A percentile compares a stretch with the other conserved stretches of the same genome.
Conservation (phyloP, 2,113 vertebrate species). For the Boulengeromyrus knoepffleri region DNA sequence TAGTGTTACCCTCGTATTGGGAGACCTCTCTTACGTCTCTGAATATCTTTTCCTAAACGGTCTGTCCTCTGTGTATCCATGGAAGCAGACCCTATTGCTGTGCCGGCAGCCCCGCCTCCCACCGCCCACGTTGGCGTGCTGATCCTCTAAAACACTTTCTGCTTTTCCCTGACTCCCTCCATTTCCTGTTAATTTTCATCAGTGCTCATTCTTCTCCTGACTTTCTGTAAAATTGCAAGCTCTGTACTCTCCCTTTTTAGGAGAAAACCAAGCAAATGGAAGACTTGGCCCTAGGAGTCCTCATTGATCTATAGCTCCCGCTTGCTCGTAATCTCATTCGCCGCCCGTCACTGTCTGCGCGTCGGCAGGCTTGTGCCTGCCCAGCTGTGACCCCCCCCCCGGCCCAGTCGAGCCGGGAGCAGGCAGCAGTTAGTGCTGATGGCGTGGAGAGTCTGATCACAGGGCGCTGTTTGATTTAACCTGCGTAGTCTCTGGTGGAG, state of each 20-base stretch:
- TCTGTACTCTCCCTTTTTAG: constrained; percentile 17
- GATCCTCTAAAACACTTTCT: constrained; percentile 6
- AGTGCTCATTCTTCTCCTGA: constrained; percentile 23
- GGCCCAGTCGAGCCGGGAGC: neutral
- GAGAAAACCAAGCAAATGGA: constrained; percentile 32
- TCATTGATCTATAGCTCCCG: constrained; percentile 21
- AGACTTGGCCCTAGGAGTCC: constrained; percentile 33
- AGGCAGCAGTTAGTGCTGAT: neutral
- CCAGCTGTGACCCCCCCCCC: neutral
- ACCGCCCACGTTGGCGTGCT: neutral
- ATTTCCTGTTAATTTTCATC: constrained; percentile 24
- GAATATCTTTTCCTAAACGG: neutral
- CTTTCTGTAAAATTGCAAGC: constrained; percentile 28
- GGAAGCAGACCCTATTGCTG: neutral
- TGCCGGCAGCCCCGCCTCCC: neutral
- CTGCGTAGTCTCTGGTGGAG: neutral
- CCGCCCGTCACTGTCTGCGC: constrained; percentile 19
- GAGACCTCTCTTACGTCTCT: neutral
- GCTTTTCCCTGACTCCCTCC: neutral
- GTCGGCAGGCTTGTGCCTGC: neutral
- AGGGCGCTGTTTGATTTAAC: neutral
- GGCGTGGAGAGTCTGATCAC: neutral
- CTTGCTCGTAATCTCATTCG: constrained; percentile 39
- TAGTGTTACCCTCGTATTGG: neutral
- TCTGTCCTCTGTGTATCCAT: neutral